A percentile compares a stretch with the other conserved stretches of the same genome.
Conservation (phyloP, 2,113 vertebrate species). For the Petaurus breviceps region DNA sequence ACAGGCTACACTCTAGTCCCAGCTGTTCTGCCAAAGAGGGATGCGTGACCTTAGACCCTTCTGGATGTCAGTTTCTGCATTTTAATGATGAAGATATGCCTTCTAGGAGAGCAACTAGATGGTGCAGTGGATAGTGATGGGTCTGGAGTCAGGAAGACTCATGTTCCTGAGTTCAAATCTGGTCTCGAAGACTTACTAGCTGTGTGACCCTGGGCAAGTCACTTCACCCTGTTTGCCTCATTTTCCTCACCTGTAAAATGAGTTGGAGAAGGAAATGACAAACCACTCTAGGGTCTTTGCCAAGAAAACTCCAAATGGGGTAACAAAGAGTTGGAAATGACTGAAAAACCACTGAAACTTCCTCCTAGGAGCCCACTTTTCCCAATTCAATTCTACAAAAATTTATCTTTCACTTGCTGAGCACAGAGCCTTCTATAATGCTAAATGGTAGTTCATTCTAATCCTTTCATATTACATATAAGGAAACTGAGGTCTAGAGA, state of each 20-base stretch:
- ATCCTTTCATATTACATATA: background rate
- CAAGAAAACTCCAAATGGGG: background rate
- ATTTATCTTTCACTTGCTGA: background rate
- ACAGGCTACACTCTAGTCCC: background rate
- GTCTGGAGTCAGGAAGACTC: too few relatives aligned
- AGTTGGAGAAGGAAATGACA: background rate
- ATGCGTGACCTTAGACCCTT: background rate
- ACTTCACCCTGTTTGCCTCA: background rate
- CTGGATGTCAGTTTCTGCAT: background rate
- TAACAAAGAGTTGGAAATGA: background rate
- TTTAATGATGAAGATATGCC: background rate
- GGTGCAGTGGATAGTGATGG: too few relatives aligned
- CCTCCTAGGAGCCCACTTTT: background rate
- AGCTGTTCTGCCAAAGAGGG: background rate
- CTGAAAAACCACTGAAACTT: background rate
- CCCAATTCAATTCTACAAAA: background rate
- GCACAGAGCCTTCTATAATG: background rate
- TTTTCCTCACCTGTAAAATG: background rate
- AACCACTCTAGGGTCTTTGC: background rate
- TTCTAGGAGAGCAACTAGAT: background rate
- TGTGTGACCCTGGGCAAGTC: background rate
- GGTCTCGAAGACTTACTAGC: background rate
- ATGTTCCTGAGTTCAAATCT: background rate
- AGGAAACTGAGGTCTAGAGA: background rate
- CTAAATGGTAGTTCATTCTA: background rate